Base-by-base conservation (phyloP, 92 coral and sea anemone genomes). In the Heliopora coerulea region DNA sequence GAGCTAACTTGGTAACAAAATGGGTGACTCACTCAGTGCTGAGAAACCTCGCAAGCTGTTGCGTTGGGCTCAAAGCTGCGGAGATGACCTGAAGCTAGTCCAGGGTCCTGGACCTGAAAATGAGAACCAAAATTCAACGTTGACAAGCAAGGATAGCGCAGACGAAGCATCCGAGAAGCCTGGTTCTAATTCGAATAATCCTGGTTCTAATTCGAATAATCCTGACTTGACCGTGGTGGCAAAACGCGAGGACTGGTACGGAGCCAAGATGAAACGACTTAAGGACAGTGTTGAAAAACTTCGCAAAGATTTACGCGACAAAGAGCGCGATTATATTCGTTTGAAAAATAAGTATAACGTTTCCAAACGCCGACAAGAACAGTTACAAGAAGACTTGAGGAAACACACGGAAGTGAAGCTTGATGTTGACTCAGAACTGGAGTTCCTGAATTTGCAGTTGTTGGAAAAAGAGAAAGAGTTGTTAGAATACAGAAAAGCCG, bases 301-400 rank as follows among this genome's bases (percentile, higher is more conserved):
- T 32, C 70, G 79, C 14, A 88, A 82, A 21, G 90, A 67, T 56
- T 37, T 81, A 26, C 75, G 79, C 17, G 80, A 72, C 10, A 69
- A 77, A 27, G 48, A 33, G 49, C 54, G 79, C 37, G 70, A 52
- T 44, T 49, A 59, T 6, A 34, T 61, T 8, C 56, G 63, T 19
- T 78, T 85, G 42, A 88, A 87, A 76, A 85, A 83, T 32, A 86
- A 92, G 50, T 56, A 87, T 27, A 89, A 88, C 30, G 83, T 72
- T 29, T 87, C 83, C 33, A 76, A 77, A 29, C 68, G 81, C 3
- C 42, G 65, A 27, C 79, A 85, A 3, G 82, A 72, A 37, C 80
- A 76, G n/a, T 52, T 89, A 20, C 87, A 88, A 62, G 84, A 77
- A 18, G 93, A 90, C 35, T 62, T 86, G 30, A 78, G 68, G 46